Evolutionary conservation across 2,888 invertebrate species (phyloP), one percentile per base, ranked within the genome.

Genomic region (Mongoloraphidia duomilia): DNA sequence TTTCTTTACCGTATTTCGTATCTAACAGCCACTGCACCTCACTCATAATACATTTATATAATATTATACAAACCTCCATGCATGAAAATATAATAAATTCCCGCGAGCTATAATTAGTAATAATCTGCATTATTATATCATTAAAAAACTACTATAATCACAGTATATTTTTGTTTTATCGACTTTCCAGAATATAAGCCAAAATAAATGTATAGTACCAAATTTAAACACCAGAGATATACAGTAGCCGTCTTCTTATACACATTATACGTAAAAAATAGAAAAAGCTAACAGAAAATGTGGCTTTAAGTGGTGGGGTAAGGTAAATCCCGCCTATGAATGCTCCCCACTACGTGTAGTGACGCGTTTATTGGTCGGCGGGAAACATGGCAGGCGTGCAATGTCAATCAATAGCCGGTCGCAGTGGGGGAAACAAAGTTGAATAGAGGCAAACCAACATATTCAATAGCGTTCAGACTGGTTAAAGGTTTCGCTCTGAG

Each of bases 311-410:
- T 12, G 39, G 39, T 13, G 14, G 12, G 39, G 12, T 12, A 12
- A 39, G 8, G 39, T 14, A 10, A 42, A 34, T 12, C 33, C 26
- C 48, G 36, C 48, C 48, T n/a, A 37, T 37, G 3, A 10, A 12
- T 26, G 35, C 36, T 26, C 49, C 54, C 61, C 58, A 56, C 56
- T 50, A 42, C 34, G 43, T 46, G 42, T 49, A 46, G 55, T 56
- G 51, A 54, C 59, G 54, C 57, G 51, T 17, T 55, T 49, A 65
- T 66, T 66, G 65, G 67, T 44, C 52, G 53, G 36, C 46, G 38
- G 54, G 55, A 63, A 65, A 63, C 62, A 66, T 67, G 67, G 53
- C 53, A 64, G 66, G 64, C 56, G 56, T 54, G 61, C 58, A 64
- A 37, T 65, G 64, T 63, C 65, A 65, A 65, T 65, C 65, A 65